Evolutionary conservation across 1,140 invertebrate genomes (phyloP).

Genomic region (Eurosta solidaginis): DNA sequence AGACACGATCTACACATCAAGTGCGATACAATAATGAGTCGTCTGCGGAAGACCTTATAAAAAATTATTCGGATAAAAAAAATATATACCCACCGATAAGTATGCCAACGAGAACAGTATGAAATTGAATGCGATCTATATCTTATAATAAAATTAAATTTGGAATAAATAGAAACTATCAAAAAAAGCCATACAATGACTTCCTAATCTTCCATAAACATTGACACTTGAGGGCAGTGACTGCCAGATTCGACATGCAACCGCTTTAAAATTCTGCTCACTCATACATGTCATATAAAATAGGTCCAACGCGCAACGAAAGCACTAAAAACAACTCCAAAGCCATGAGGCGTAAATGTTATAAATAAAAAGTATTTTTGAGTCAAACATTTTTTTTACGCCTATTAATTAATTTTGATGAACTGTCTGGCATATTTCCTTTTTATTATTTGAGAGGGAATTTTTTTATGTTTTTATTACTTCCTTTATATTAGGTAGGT

Average conservation of each 20-base stretch:
- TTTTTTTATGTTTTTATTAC: not conserved
- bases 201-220: not conserved
- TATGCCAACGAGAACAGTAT: too few relatives aligned
- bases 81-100: too few relatives aligned
- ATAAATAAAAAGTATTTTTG: not conserved
- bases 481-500: too few relatives aligned
- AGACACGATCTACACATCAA: too few relatives aligned
- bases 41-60: too few relatives aligned
- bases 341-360: not conserved
- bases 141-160: not conserved
- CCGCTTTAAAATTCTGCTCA: not conserved
- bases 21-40: too few relatives aligned
- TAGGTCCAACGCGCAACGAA: not conserved
- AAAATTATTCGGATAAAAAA: too few relatives aligned
- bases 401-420: not conserved
- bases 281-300: slow-evolving; percentile 1
- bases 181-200: not conserved
- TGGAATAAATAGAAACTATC: not conserved
- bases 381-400: not conserved
- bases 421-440: slow-evolving; percentile 16
- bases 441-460: not conserved
- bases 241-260: not conserved
- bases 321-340: not conserved
- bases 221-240: not conserved
- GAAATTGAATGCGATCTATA: too few relatives aligned